Evolutionary conservation across 2,888 invertebrate species (phyloP), one percentile per base, ranked within the genome.

Genomic region (Phragmatobia fuliginosa): DNA sequence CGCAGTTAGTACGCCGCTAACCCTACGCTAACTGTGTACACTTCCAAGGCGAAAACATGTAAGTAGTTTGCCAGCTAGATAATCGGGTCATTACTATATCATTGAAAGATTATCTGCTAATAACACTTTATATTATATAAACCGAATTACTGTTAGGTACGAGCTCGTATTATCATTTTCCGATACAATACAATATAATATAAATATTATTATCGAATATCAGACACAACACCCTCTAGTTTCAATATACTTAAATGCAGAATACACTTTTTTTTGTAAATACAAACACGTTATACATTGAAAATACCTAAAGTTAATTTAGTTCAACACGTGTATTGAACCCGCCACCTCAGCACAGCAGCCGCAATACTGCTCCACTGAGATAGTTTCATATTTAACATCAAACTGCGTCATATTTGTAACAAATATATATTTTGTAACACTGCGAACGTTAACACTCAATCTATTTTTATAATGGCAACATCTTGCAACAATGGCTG

Each of bases 51-150:
- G 52, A 67, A 18, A 45, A 32, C 45, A n/a, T 49, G 45, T n/a
- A n/a, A 49, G 45, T 32, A 36, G 63, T 67, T 63, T 67, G 70
- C 67, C 67, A 70, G 59, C 25, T 14, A 38, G n/a, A 59, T 49
- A 70, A 67, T 45, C 32, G 41, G 70, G 70, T 70, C 70, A 70
- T 67, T 70, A 67, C 62, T 62, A 25, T 25, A 41, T 25, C 58
- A 66, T 31, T 70, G 70, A 70, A 31, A 66, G 66, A 70, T 59
- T 66, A 45, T 66, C 31, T 28, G 31, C 67, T 31, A 14, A 28
- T 52, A 61, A 59, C 32, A 21, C 32, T 32, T n/a, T 21, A 32
- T 32, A 32, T 32, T 59, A 32, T 11, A 31, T 59, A 8, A 28
- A 62, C 8, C 21, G 11, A 25, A 25, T 8, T 36, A 14, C 41